Evolutionary conservation across 2,888 invertebrate species (phyloP).

Genomic region (Epistrophe eligans): DNA sequence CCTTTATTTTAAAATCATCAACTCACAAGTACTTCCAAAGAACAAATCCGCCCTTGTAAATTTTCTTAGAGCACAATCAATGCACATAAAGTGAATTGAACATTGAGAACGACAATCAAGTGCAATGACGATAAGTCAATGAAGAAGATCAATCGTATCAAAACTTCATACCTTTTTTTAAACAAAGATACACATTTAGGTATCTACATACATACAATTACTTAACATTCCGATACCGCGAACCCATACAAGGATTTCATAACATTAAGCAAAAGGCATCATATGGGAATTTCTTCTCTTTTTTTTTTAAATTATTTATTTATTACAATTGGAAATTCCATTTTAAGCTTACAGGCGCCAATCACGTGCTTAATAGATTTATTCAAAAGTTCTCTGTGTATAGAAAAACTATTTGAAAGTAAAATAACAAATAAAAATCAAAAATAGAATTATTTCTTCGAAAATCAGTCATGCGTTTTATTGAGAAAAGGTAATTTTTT

Average conservation of each 20-base stretch:
- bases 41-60: slow-evolving; percentile 4
- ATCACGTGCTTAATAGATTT: slow-evolving; percentile 35
- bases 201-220: not conserved
- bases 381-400: not conserved
- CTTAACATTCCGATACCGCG: not conserved
- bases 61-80: slow-evolving; percentile 42
- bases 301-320: not conserved
- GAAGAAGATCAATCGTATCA: slow-evolving; percentile 31
- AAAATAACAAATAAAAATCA: not conserved
- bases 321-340: slow-evolving; percentile 25
- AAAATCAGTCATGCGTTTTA: slow-evolving; percentile 36
- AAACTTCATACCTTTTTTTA: not conserved
- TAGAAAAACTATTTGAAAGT: not conserved
- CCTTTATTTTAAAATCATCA: too few species aligned
- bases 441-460: slow-evolving; percentile 10
- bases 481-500: slow-evolving; percentile 10
- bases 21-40: not conserved
- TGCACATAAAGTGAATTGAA: slow-evolving; percentile 42
- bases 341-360: slow-evolving; percentile 35
- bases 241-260: slow-evolving; percentile 28
- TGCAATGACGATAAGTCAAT: slow-evolving; percentile 52
- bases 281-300: slow-evolving; percentile 10
- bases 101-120: slow-evolving; percentile 50
- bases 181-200: not conserved
- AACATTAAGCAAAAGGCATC: slow-evolving; percentile 4